Evolutionary conservation across 2,888 invertebrate genomes (phyloP).

Genomic region (Rhogogaster chlorosoma): DNA sequence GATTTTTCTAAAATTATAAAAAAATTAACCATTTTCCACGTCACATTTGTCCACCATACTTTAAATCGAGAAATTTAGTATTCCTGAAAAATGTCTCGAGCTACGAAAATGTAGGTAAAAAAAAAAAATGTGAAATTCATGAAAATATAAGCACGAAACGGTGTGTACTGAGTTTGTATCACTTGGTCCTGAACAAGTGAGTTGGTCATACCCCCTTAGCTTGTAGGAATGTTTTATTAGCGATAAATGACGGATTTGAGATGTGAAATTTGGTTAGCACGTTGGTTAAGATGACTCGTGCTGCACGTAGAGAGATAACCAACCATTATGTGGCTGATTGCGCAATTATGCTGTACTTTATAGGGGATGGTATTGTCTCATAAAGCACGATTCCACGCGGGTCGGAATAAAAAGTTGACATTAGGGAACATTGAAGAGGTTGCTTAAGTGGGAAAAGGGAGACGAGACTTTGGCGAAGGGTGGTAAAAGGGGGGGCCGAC

Average conservation of each 20-base stretch:
- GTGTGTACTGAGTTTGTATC: neutral
- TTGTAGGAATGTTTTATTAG: neutral
- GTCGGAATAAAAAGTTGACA: slow-evolving; percentile 54
- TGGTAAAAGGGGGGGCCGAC: slow-evolving; percentile 18
- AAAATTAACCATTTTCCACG: neutral
- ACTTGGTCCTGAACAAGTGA: neutral
- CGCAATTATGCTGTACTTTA: slow-evolving; percentile 55
- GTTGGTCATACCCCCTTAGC: neutral
- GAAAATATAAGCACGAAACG: neutral
- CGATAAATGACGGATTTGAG: neutral
- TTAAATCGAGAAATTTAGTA: neutral
- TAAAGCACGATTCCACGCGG: slow-evolving; percentile 54
- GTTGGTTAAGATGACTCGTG: slow-evolving; percentile 7
- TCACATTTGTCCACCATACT: too few relatives aligned
- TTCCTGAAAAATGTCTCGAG: neutral
- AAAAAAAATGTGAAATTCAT: neutral
- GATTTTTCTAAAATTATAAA: neutral
- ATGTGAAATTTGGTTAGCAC: slow-evolving; percentile 25
- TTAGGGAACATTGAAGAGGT: slow-evolving; percentile 53
- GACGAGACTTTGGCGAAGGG: slow-evolving; percentile 42
- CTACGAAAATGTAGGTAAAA: neutral
- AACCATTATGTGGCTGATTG: slow-evolving; percentile 53
- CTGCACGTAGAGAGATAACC: slow-evolving; percentile 51
- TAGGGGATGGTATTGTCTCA: slow-evolving; percentile 54
- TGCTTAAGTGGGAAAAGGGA: slow-evolving; percentile 53